Base-by-base conservation (phyloP, 2,888 invertebrate genomes). In the Diploptera punctata region DNA sequence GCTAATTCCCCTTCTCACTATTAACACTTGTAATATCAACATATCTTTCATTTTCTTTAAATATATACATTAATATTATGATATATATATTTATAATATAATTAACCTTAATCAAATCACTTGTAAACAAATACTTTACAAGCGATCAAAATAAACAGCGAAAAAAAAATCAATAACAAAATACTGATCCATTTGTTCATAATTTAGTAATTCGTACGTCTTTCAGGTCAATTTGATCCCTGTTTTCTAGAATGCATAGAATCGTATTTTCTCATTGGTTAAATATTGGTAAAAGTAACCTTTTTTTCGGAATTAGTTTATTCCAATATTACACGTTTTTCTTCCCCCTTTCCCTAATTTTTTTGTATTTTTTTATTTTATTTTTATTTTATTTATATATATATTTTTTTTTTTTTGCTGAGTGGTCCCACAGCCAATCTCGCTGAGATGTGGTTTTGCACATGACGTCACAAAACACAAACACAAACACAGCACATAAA, bases 71-170 rank as follows among this genome's bases (percentile, higher is more conserved):
- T 69, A 67, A 54, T 71, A 67, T 24, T 57, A 60, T 71, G 47
- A 67, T 61, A 70, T 70, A 71, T 71, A 73, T 71, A 71, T 73
- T 57, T 71, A 71, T 74, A n/a, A 52, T 71, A 67, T 71, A 65
- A 26, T 62, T 65, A 52, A 65, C 61, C 71, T 65, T 18, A 21
- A 47, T 57, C 10, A 29, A 44, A 57, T 72, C 19, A 67, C 68
- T 72, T 72, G 70, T 70, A 68, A 69, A 67, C 62, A 38, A 67
- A 61, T 70, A 70, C 67, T 70, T 70, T 72, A 67, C 70, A 74
- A 72, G 70, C 67, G 61, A 70, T 52, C 72, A 74, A 74, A 70
- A 57, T 70, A 72, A 70, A 69, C 65, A 70, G 54, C 7, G 10
- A 72, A 72, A 74, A 68, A 68, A 70, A 62, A 70, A 49, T 44